Percentiles rank a stretch among this genome's conserved stretches.
Evolutionary conservation across 2,113 vertebrate genomes (phyloP).

Genomic region (Galemys pyrenaicus): DNA sequence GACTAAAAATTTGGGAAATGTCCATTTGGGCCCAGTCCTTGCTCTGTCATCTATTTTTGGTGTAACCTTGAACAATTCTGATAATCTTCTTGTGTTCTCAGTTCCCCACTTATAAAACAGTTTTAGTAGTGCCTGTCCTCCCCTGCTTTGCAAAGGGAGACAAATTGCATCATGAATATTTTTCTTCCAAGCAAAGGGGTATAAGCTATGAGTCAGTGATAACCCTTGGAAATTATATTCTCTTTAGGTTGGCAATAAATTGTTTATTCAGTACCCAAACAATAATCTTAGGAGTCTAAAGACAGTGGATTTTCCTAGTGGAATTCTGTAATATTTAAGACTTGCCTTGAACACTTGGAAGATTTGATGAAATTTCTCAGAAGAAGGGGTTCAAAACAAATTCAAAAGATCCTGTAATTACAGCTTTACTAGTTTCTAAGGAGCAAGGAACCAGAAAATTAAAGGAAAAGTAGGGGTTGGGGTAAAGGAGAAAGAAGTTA

Average conservation of each 20-base stretch:
- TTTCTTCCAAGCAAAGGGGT: neutral
- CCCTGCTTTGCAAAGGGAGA: neutral
- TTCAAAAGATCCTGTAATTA: neutral
- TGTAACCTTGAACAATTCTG: neutral
- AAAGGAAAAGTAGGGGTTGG: neutral
- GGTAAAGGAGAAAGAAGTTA: neutral
- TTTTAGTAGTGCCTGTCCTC: neutral
- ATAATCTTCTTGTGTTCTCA: neutral
- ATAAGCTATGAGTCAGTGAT: neutral
- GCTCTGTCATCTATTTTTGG: neutral
- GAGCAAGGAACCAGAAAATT: neutral
- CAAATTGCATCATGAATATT: neutral
- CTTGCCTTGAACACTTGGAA: neutral
- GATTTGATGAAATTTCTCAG: conserved; percentile 2
- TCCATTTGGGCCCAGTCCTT: neutral
- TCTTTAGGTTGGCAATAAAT: neutral
- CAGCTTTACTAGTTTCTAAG: neutral
- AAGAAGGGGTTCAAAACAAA: neutral
- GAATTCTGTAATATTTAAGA: neutral
- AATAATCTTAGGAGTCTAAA: neutral
- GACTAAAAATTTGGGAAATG: neutral
- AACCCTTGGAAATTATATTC: neutral
- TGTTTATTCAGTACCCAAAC: neutral
- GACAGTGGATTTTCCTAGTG: neutral
- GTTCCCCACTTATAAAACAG: neutral